Evolutionary conservation across 92 coral and sea anemone species (phyloP), one percentile per base, ranked within the genome.

Genomic region (Porites evermanni): DNA sequence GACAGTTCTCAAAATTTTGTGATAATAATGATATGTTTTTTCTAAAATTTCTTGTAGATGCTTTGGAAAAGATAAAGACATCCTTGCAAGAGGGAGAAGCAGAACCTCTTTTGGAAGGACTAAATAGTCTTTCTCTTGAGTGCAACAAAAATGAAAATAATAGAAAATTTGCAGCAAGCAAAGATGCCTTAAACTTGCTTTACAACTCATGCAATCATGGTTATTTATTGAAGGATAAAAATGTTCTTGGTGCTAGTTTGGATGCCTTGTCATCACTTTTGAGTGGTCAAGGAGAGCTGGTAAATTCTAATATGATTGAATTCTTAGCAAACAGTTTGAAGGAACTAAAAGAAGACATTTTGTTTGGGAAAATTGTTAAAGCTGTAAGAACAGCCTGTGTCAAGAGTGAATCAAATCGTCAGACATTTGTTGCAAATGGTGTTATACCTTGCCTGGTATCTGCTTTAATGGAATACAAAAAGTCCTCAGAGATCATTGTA

Each of bases 341-440:
- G 59, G 96, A 94, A 21, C 84, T 77, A 16, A 70, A 82, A 20
- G 79, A 85, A 60, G 76, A 50, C 1, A 58, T 66, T 51, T 59
- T 83, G 19, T 44, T 88, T 9, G 96, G 86, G 56, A 83, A 84
- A 69, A 77, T 60, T 72, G 38, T 94, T 13, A 88, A 63, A 84
- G 80, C 89, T 11, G 32, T 88, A 10, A 79, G 93, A 51, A 53
- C 70, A 18, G 64, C 94, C 51, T 94, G 98, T 66, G 77, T 94
- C 63, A 94, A 85, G 77, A 85, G 93, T 77, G 98, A 94, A 69
- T 92, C 98, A n/a, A 94, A 94, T 72, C 93, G 96, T 19, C 98
- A 94, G 79, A 88, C 94, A 5, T 93, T 87, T 86, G 98, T 94
- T 67, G 79, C 74, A 19, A 86, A 88, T 70, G 94, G 91, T 59